These are phyloP conservation scores for Progne subis DNA, from an alignment of 2,113 vertebrate genomes.

Conservation along the genomic window DNA sequence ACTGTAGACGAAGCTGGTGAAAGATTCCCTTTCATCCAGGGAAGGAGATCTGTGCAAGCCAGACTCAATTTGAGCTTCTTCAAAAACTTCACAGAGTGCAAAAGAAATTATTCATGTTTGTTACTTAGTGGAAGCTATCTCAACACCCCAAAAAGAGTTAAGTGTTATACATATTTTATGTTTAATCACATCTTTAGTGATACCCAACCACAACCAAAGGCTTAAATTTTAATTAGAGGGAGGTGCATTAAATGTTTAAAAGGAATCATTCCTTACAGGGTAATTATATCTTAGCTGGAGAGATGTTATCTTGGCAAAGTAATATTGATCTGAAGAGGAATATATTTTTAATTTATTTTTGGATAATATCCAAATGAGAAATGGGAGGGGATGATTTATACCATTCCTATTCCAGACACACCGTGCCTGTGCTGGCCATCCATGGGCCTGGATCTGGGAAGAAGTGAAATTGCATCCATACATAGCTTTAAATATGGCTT, in stretches of 20 bases:
- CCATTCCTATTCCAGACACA: neutral
- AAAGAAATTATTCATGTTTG: slow-evolving; percentile 40
- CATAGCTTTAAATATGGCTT: neutral
- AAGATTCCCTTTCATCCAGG: neutral
- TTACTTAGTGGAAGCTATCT: slow-evolving; percentile 10
- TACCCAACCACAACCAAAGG: slow-evolving; percentile 51
- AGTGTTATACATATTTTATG: slow-evolving; percentile 66
- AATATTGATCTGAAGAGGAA: neutral
- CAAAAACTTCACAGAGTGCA: neutral
- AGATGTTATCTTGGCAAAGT: neutral
- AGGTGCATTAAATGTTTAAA: slow-evolving; percentile 62
- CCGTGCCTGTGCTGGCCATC: neutral
- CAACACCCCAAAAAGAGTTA: slow-evolving; percentile 45
- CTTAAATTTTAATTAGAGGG: slow-evolving; percentile 68
- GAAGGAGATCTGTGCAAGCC: neutral
- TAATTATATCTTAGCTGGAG: slow-evolving; percentile 44
- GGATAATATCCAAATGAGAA: neutral
- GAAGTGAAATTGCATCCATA: neutral
- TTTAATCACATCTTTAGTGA: slow-evolving; percentile 66
- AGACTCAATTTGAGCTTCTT: neutral
- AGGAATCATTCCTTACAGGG: slow-evolving; percentile 42
- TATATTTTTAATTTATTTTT: neutral
- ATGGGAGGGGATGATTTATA: neutral
- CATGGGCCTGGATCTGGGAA: neutral
- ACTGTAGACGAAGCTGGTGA: neutral